These are phyloP conservation scores for Doryteuthis pealeii DNA, from an alignment of 1,140 invertebrate genomes.

Conservation along the genomic window DNA sequence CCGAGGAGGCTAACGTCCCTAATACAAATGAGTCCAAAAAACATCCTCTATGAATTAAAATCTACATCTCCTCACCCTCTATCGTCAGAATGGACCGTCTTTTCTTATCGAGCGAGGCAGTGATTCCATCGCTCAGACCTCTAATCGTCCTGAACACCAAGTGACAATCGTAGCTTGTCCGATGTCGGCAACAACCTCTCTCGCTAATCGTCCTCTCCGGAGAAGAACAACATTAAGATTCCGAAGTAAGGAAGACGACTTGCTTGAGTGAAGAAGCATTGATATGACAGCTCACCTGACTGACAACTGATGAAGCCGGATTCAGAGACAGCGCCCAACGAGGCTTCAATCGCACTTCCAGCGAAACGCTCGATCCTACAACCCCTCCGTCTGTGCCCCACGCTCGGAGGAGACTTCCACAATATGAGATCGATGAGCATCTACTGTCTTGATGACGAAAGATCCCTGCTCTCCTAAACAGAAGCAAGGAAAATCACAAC, in stretches of 20 bases:
- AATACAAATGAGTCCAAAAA: conserved; percentile 37
- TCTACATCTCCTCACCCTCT: conserved; percentile 37
- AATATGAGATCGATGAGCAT: conserved; percentile 50
- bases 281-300: conserved; percentile 1
- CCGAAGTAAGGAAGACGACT: conserved; percentile 30
- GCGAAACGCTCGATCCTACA: no score
- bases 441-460: conserved; percentile 37
- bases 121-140: conserved; percentile 26
- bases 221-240: conserved; percentile 45
- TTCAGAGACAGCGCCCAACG: conserved; percentile 17
- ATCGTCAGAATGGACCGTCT: conserved; percentile 42
- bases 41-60: conserved; percentile 15
- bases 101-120: conserved; percentile 19
- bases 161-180: conserved; percentile 43
- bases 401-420: conserved; percentile 41
- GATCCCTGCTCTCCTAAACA: no score
- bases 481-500: neutral
- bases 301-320: conserved; percentile 45
- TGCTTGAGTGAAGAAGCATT: conserved; percentile 60
- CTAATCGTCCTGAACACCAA: conserved; percentile 24
- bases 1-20: conserved; percentile 42
- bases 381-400: conserved; percentile 80
- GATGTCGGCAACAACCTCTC: conserved; percentile 48
- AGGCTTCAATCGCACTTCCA: conserved; percentile 59
- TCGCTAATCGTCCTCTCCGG: conserved; percentile 44